Conservation (phyloP, 2,797 vertebrate species). For the Enoplosus armatus region DNA sequence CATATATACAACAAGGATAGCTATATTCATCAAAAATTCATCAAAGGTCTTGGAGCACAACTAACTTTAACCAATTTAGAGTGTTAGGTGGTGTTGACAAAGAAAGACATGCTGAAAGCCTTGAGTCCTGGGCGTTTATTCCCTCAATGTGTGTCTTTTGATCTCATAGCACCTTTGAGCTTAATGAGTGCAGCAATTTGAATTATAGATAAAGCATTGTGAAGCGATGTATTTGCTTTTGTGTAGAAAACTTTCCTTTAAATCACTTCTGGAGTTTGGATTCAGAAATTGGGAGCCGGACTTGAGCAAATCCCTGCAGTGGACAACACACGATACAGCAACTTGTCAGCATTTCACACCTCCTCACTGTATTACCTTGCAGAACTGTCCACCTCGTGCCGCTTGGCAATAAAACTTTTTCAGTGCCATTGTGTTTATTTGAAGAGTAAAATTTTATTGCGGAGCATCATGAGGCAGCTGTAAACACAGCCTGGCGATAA, state of each 20-base stretch:
- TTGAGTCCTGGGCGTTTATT: neutral
- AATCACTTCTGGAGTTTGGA: neutral
- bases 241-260: neutral
- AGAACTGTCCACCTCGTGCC: slow-evolving; percentile 12
- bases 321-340: neutral
- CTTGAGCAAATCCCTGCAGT: neutral
- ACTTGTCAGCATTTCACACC: neutral
- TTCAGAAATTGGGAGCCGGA: slow-evolving; percentile 4
- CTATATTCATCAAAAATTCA: slow-evolving; percentile 3
- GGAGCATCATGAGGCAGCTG: slow-evolving; percentile 51
- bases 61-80: neutral
- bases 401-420: slow-evolving; percentile 42
- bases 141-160: neutral
- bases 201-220: neutral
- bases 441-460: slow-evolving; percentile 54
- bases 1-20: neutral
- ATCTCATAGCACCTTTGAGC: slow-evolving; percentile 1
- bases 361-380: neutral
- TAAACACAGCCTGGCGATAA: slow-evolving; percentile 45
- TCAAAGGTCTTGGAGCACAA: neutral
- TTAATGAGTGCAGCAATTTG: slow-evolving; percentile 10
- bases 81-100: neutral
- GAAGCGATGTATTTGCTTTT: neutral
- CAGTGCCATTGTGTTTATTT: slow-evolving; percentile 50
- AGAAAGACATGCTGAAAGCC: slow-evolving; percentile 1